Conservation (phyloP, 1,140 invertebrate species). For the Scaptomyza hsui region DNA sequence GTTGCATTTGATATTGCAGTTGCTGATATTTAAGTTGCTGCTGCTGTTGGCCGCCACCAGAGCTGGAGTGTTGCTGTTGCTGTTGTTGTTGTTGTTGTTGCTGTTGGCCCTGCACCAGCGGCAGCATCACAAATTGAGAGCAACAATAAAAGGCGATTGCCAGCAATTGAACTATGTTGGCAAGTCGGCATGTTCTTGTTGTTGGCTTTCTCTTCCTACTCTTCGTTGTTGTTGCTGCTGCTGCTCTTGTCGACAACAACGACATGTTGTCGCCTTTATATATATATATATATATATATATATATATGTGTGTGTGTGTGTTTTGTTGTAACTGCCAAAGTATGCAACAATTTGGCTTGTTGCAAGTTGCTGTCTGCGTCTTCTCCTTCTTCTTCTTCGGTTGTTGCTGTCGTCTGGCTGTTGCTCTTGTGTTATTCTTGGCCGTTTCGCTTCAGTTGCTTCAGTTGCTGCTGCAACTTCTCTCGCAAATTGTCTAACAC, state of each 20-base stretch:
- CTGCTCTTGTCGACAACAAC: conserved; percentile 58
- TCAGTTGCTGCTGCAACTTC: conserved; percentile 32
- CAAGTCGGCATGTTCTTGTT: conserved; percentile 48
- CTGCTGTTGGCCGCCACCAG: not conserved
- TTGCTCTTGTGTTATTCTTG: conserved; percentile 28
- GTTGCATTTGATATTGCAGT: conserved; percentile 76
- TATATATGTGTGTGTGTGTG: conserved; percentile 11
- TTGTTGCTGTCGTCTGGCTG: conserved; percentile 6
- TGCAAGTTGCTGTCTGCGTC: conserved; percentile 10
- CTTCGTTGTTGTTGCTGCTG: conserved; percentile 26
- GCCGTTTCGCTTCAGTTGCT: conserved; percentile 30
- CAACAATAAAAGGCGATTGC: conserved; percentile 65
- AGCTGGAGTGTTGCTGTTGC: conserved; percentile 14
- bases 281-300: not conserved
- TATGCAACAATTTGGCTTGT: conserved; percentile 54
- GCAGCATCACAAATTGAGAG: conserved; percentile 48
- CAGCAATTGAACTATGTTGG: conserved; percentile 67
- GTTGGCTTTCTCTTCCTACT: not conserved
- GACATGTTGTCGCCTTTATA: conserved; percentile 57
- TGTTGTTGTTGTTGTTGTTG: conserved; percentile 47
- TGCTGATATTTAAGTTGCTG: conserved; percentile 71
- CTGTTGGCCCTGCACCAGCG: conserved; percentile 52
- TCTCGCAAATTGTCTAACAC: conserved; percentile 42
- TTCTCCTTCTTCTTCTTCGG: too few relatives aligned
- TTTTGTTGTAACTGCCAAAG: conserved; percentile 44